Conservation (phyloP, 2,888 invertebrate genomes). For the Dastarcus helophoroides region DNA sequence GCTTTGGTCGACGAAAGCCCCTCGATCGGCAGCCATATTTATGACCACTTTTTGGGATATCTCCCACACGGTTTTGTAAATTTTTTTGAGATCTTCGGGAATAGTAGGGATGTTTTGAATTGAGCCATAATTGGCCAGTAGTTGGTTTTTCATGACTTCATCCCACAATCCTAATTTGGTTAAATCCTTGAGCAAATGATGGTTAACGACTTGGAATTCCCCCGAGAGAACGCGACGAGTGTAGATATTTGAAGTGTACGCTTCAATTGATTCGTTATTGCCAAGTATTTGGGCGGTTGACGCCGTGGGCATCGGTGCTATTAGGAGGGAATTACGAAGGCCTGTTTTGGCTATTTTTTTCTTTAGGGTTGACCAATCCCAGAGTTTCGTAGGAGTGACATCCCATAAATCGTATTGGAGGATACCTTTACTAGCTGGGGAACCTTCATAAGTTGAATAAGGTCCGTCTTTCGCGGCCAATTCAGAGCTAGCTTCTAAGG, state of each 20-base stretch:
- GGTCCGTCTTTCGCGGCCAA: slow-evolving; percentile 72
- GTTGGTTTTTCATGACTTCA: slow-evolving; percentile 88
- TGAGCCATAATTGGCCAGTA: slow-evolving; percentile 86
- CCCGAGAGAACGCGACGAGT: slow-evolving; percentile 88
- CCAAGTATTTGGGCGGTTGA: slow-evolving; percentile 98
- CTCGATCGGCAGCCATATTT: slow-evolving; percentile 96
- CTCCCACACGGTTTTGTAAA: slow-evolving; percentile 98
- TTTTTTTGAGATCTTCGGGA: slow-evolving; percentile 69
- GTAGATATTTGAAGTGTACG: slow-evolving; percentile 97
- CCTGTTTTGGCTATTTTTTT: slow-evolving; percentile 79
- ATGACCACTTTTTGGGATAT: slow-evolving; percentile 85
- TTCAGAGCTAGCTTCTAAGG: slow-evolving; percentile 92
- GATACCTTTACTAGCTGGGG: slow-evolving; percentile 89
- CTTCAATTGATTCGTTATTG: slow-evolving; percentile 97
- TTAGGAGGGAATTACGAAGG: slow-evolving; percentile 73
- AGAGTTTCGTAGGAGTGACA: slow-evolving; percentile 72
- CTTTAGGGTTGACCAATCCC: slow-evolving; percentile 82
- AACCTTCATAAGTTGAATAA: slow-evolving; percentile 85
- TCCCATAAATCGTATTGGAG: slow-evolving; percentile 98
- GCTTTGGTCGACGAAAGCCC: slow-evolving; percentile 97
- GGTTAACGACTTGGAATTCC: slow-evolving; percentile 93
- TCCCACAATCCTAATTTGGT: slow-evolving; percentile 88
- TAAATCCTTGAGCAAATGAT: slow-evolving; percentile 86
- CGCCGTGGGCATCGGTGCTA: slow-evolving; percentile 98
- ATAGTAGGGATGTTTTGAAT: slow-evolving; percentile 79